Conservation (phyloP, 35 echinoderm and acorn worm species). For the Lytechinus pictus region DNA sequence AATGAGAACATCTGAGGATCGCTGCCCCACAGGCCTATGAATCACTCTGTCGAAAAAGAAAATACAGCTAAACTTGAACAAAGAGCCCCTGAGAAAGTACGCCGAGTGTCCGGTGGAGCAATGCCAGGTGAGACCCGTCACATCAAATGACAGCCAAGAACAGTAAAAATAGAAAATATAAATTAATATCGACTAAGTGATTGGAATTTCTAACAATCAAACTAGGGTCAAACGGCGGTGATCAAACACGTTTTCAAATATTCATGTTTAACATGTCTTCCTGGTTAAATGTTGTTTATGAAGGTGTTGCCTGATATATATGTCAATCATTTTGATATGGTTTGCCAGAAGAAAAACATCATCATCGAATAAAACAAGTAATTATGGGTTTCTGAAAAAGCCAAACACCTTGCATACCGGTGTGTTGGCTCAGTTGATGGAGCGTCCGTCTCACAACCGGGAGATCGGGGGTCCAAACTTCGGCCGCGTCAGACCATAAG, state of each 20-base stretch:
- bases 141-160: not conserved
- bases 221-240: not conserved
- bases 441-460: no score
- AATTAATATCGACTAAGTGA: not conserved
- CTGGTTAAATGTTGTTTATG: not conserved
- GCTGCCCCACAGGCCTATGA: not conserved
- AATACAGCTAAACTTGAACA: not conserved
- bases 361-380: no score
- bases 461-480: no score
- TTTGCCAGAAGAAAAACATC: no score
- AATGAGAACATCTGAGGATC: no score
- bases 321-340: not conserved
- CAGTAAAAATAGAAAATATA: not conserved
- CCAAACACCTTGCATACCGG: no score
- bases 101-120: not conserved
- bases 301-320: not conserved
- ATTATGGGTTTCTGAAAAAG: no score
- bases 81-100: not conserved
- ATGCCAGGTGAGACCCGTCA: not conserved
- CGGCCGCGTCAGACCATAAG: no score
- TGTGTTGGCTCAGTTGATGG: no score
- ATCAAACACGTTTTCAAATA: not conserved
- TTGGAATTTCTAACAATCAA: not conserved
- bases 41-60: not conserved
- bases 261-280: not conserved